Evolutionary conservation across 1,140 invertebrate species (phyloP).

Genomic region (Diabrotica virgifera): DNA sequence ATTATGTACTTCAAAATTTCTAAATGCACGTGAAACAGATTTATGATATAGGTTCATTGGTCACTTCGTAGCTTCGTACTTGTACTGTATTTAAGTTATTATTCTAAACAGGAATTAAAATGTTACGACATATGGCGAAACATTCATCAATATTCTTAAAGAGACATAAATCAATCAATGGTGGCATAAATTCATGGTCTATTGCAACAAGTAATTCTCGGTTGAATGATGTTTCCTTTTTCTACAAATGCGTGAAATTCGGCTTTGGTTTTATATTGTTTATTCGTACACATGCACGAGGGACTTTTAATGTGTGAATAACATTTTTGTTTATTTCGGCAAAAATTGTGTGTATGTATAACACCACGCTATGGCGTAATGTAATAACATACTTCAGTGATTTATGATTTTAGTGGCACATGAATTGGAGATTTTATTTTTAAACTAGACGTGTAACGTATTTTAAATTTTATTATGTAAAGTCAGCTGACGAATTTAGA

Average conservation of each 20-base stretch:
- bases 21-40: no score
- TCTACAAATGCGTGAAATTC: slow-evolving; percentile 2
- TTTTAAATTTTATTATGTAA: no score
- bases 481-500: no score
- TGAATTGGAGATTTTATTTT: no score
- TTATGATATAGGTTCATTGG: not conserved
- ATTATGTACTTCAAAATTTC: no score
- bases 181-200: slow-evolving; percentile 1
- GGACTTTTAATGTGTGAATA: slow-evolving; percentile 1
- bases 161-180: slow-evolving; percentile 3
- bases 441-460: no score
- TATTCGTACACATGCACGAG: not conserved
- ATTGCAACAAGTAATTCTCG: not conserved
- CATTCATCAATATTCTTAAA: not conserved
- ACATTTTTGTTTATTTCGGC: not conserved
- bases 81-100: no score
- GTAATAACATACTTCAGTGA: no score
- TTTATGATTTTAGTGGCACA: no score
- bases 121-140: not conserved
- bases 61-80: not conserved
- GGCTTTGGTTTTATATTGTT: not conserved
- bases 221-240: slow-evolving; percentile 2
- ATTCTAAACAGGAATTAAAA: not conserved
- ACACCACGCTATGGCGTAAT: no score
- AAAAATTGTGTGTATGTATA: not conserved